Conservation (phyloP, 1,140 invertebrate genomes). For the Zaprionus lachaisei region DNA sequence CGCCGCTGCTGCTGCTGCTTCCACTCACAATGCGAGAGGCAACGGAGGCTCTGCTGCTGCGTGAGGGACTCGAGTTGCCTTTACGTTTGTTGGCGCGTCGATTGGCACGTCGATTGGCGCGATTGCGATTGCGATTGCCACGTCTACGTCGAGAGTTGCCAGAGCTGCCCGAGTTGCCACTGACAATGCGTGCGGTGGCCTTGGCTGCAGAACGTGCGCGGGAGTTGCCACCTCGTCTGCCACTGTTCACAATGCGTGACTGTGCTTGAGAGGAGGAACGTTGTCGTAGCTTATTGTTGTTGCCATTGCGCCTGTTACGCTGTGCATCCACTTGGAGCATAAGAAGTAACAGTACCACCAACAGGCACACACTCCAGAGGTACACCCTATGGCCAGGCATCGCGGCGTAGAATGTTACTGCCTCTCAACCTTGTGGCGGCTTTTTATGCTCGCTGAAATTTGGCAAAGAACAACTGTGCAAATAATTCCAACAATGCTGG, state of each 20-base stretch:
- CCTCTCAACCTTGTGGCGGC: constrained; percentile 48
- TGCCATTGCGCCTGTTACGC: neutral
- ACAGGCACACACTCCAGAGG: constrained; percentile 40
- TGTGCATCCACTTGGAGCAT: constrained; percentile 19
- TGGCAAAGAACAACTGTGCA: constrained; percentile 64
- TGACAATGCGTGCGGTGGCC: neutral
- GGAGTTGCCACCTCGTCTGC: neutral
- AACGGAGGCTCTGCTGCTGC: neutral
- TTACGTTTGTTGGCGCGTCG: neutral
- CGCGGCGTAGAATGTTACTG: constrained; percentile 35
- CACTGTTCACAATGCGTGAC: constrained; percentile 35
- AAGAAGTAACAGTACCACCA: constrained; percentile 28
- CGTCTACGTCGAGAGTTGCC: neutral
- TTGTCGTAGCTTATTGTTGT: neutral
- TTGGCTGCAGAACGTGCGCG: neutral
- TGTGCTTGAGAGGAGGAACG: constrained; percentile 9
- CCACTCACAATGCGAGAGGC: constrained; percentile 8
- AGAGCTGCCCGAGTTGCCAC: neutral
- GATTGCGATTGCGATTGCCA: neutral
- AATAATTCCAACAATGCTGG: constrained; percentile 52
- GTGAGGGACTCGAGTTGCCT: neutral
- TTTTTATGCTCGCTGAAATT: constrained; percentile 63
- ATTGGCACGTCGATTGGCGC: neutral
- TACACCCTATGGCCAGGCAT: constrained; percentile 64
- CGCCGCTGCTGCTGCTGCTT: neutral